phyloP scores from a whole-genome alignment of 1,140 invertebrate genomes.

The Drosophila trapezifrons region DNA sequence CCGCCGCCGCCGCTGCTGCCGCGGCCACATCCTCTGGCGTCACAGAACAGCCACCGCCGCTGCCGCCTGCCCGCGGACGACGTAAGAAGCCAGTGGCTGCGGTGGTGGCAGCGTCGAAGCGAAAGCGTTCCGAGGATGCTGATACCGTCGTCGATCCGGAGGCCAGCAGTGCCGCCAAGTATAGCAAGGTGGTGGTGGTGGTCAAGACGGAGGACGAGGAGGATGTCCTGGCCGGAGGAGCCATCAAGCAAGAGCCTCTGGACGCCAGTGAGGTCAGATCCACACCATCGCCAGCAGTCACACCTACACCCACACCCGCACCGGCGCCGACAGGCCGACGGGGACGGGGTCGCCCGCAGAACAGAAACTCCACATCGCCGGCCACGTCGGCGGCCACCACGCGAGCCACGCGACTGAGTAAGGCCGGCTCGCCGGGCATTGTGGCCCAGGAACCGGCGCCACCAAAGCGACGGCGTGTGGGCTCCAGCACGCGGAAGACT shows the following conservation, averaged over 20 bases:
- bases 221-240: slow-evolving; percentile 16
- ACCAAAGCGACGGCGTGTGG: slow-evolving; percentile 58
- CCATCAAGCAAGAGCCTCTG: slow-evolving; percentile 66
- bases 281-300: slow-evolving; percentile 23
- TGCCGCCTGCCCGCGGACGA: slow-evolving; percentile 34
- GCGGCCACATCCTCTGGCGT: slow-evolving; percentile 17
- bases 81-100: slow-evolving; percentile 31
- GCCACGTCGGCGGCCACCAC: slow-evolving; percentile 47
- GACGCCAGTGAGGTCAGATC: slow-evolving; percentile 54
- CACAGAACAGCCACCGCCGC: slow-evolving; percentile 36
- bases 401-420: slow-evolving; percentile 71
- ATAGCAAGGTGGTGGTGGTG: slow-evolving; percentile 64
- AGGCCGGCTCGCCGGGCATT: slow-evolving; percentile 63
- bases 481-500: slow-evolving; percentile 58
- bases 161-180: slow-evolving; percentile 47
- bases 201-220: slow-evolving; percentile 25
- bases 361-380: slow-evolving; percentile 28
- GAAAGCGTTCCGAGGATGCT: slow-evolving; percentile 68
- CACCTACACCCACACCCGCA: slow-evolving; percentile 17
- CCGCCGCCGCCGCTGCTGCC: slow-evolving; percentile 22
- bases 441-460: slow-evolving; percentile 36
- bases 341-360: slow-evolving; percentile 58
- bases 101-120: slow-evolving; percentile 48
- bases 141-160: slow-evolving; percentile 15
- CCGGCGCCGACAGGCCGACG: slow-evolving; percentile 44